Conservation (phyloP, 1,140 invertebrate genomes). For the Aphaenogaster rudis region DNA sequence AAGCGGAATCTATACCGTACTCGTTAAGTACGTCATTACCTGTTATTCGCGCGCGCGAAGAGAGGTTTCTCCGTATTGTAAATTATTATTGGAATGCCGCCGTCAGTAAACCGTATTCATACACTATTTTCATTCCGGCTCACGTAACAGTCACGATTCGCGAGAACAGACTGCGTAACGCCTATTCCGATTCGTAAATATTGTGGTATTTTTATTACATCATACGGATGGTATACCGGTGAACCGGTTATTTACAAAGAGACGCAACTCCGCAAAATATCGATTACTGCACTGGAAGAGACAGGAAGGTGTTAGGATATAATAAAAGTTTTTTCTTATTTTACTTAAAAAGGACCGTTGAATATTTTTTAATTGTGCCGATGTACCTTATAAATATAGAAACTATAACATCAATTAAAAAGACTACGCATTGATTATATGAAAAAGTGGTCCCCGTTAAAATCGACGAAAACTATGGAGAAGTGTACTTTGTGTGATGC, state of each 20-base stretch:
- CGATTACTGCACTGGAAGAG: not conserved
- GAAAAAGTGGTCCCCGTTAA: too few species aligned
- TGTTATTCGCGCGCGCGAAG: slow-evolving; percentile 43
- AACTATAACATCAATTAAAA: not conserved
- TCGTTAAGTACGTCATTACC: slow-evolving; percentile 58
- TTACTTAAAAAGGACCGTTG: not conserved
- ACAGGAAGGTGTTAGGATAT: not conserved
- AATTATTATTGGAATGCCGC: slow-evolving; percentile 53
- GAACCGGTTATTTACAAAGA: slow-evolving; percentile 12
- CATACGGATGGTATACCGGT: not conserved
- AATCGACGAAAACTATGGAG: too few species aligned
- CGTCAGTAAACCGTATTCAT: slow-evolving; percentile 38
- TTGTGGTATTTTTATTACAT: not conserved
- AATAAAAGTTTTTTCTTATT: not conserved
- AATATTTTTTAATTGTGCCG: not conserved
- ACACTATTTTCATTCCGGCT: slow-evolving; percentile 25
- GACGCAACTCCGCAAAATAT: not conserved
- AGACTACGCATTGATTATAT: too few species aligned
- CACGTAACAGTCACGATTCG: slow-evolving; percentile 32
- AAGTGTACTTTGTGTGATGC: too few species aligned
- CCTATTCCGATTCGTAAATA: slow-evolving; percentile 38
- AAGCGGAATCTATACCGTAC: slow-evolving; percentile 43
- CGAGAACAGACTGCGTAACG: slow-evolving; percentile 33
- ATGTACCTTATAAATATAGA: not conserved
- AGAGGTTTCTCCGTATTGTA: slow-evolving; percentile 47